Conservation (phyloP, 2,888 invertebrate species). For the Mesochorus sp. region DNA sequence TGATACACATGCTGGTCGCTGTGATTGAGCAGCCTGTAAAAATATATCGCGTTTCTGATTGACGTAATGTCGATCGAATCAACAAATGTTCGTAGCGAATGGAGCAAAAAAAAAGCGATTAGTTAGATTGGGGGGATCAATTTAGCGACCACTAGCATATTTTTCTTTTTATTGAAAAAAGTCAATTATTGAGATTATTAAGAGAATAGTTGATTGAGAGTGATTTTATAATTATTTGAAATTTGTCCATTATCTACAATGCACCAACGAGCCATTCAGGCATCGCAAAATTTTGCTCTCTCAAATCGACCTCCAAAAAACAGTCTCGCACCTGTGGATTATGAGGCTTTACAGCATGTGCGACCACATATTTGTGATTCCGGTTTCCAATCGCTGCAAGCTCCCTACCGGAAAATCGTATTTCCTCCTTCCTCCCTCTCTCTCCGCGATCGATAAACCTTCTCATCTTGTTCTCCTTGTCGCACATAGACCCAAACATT, state of each 20-base stretch:
- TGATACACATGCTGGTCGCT: no score
- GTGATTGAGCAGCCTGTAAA: no score
- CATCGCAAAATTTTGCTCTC: conserved; percentile 7
- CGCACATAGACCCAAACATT: background rate
- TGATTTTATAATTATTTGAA: conserved; percentile 12
- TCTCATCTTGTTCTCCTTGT: conserved; percentile 1
- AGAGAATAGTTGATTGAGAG: background rate
- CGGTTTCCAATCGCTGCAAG: conserved; percentile 52
- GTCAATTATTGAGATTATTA: background rate
- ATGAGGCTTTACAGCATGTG: conserved; percentile 43
- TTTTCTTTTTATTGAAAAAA: background rate
- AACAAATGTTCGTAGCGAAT: background rate
- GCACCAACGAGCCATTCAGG: conserved; percentile 52
- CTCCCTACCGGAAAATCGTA: conserved; percentile 15
- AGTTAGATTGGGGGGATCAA: no score
- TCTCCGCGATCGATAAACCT: conserved; percentile 3
- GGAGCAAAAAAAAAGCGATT: background rate
- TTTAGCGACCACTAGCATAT: no score
- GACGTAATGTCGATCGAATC: no score
- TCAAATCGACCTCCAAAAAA: background rate
- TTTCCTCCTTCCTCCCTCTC: background rate
- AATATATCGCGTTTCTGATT: no score
- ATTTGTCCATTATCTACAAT: conserved; percentile 53
- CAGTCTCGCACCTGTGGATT: conserved; percentile 58
- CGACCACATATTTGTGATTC: conserved; percentile 56